Conservation (phyloP, 2,888 invertebrate genomes). For the Chymomyza procnemis region DNA sequence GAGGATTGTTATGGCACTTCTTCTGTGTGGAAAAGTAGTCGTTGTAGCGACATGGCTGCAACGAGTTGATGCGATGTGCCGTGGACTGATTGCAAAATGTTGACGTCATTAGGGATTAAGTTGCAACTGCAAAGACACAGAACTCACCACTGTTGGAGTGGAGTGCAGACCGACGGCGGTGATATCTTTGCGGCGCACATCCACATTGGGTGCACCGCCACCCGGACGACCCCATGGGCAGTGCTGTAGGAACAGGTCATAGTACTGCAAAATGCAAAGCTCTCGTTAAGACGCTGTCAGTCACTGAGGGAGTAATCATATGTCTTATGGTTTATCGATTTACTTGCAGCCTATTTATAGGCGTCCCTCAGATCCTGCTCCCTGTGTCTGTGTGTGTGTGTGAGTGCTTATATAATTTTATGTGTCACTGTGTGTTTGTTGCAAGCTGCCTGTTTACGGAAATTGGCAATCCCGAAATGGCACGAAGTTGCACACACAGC, state of each 20-base stretch:
- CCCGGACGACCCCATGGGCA: constrained; percentile 90
- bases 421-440: constrained; percentile 22
- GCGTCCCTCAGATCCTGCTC: constrained; percentile 5
- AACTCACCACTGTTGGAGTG: constrained; percentile 80
- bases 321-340: constrained; percentile 47
- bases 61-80: constrained; percentile 70
- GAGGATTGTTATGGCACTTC: constrained; percentile 70
- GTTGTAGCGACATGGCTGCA: constrained; percentile 76
- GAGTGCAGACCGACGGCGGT: constrained; percentile 84
- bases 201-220: constrained; percentile 85
- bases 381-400: not conserved
- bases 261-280: constrained; percentile 77
- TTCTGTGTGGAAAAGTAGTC: constrained; percentile 75
- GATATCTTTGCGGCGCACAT: constrained; percentile 84
- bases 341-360: constrained; percentile 45
- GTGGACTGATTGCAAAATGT: constrained; percentile 43
- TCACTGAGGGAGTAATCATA: constrained; percentile 15
- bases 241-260: constrained; percentile 85
- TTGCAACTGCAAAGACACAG: not conserved
- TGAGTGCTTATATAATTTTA: constrained; percentile 12
- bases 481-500: not conserved
- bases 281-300: not conserved
- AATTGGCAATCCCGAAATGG: constrained; percentile 31
- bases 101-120: not conserved
- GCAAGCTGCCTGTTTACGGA: constrained; percentile 31